These are phyloP conservation scores for Caenorhabditis tropicalis DNA, from an alignment of 1,140 invertebrate species.

Conservation along the genomic window DNA sequence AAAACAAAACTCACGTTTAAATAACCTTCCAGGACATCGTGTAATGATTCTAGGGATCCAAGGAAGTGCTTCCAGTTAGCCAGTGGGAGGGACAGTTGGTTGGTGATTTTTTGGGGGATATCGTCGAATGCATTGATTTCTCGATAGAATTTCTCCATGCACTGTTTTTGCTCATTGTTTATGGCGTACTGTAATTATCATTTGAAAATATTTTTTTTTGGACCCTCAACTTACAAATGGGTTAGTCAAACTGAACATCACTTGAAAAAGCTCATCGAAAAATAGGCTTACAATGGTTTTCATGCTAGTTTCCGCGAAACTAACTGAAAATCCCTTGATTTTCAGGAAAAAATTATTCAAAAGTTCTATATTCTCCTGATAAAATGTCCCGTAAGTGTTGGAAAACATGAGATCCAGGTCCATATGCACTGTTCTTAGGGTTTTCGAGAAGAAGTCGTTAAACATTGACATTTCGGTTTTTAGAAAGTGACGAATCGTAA, in stretches of 20 bases:
- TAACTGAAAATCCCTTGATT: slow-evolving; percentile 1
- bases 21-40: neutral
- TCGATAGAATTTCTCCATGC: neutral
- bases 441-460: slow-evolving; percentile 21
- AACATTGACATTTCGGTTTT: neutral
- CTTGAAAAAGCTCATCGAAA: slow-evolving; percentile 24
- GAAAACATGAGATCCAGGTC: slow-evolving; percentile 13
- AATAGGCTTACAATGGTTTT: neutral
- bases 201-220: neutral
- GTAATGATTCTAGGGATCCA: neutral
- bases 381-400: slow-evolving; percentile 14
- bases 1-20: slow-evolving; percentile 3
- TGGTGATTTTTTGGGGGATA: slow-evolving; percentile 27
- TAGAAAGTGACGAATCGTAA: neutral
- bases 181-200: neutral
- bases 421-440: slow-evolving; percentile 3
- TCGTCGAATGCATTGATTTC: slow-evolving; percentile 27
- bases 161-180: neutral
- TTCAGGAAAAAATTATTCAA: slow-evolving; percentile 7
- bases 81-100: neutral
- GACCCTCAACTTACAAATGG: neutral
- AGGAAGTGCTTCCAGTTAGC: slow-evolving; percentile 18
- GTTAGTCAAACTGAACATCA: slow-evolving; percentile 11
- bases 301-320: slow-evolving; percentile 12
- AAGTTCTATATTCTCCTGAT: slow-evolving; percentile 15